Conservation (phyloP, 2,113 vertebrate genomes). For the Vidua macroura region DNA sequence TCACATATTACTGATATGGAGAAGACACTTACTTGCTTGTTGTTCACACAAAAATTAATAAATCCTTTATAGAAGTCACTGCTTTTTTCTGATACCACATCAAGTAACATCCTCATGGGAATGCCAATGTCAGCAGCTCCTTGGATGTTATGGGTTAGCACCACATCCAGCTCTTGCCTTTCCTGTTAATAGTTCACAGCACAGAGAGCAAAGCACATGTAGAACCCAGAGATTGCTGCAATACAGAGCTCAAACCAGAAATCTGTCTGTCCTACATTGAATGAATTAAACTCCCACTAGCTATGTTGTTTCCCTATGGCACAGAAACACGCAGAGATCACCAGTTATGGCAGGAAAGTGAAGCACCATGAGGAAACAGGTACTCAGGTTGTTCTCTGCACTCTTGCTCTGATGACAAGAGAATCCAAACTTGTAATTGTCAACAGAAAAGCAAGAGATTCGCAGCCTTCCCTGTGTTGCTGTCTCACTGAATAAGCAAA, state of each 20-base stretch:
- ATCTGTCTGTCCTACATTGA: neutral
- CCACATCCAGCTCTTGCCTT: slow-evolving; percentile 55
- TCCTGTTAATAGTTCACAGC: slow-evolving; percentile 55
- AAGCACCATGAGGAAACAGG: neutral
- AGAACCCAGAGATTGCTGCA: neutral
- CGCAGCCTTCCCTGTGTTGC: neutral
- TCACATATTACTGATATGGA: neutral
- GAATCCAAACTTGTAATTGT: neutral
- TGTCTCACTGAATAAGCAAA: neutral
- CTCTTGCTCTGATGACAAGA: neutral
- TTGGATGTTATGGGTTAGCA: slow-evolving; percentile 72
- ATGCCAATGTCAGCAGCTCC: slow-evolving; percentile 68
- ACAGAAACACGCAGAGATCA: neutral
- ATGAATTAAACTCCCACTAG: neutral
- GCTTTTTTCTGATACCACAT: slow-evolving; percentile 46
- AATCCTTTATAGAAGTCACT: slow-evolving; percentile 47
- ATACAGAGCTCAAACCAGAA: neutral
- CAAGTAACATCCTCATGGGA: slow-evolving; percentile 59
- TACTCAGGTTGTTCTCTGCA: neutral
- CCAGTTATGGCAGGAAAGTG: neutral
- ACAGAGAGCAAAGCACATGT: neutral
- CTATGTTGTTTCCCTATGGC: neutral
- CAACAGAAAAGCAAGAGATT: neutral
- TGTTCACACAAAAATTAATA: slow-evolving; percentile 58
- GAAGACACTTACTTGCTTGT: slow-evolving; percentile 69